Conservation (phyloP, 2,888 invertebrate species). For the Patella ulyssiponensis region DNA sequence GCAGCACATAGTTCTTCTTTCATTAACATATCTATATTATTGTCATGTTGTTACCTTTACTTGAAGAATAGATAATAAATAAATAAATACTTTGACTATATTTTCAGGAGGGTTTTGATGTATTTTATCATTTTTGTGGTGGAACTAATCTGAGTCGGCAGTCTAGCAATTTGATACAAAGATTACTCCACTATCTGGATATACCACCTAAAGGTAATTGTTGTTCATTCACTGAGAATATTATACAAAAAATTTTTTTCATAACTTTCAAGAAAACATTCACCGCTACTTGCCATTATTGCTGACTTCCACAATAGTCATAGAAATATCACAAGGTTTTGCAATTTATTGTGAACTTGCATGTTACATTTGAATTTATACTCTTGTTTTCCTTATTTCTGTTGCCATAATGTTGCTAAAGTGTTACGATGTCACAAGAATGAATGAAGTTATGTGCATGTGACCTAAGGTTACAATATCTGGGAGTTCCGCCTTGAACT, state of each 20-base stretch:
- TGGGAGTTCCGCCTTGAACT: too few species aligned
- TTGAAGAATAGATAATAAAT: too few species aligned
- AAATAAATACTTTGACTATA: not conserved
- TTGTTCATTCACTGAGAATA: not conserved
- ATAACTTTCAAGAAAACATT: constrained; percentile 6
- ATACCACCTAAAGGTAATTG: constrained; percentile 29
- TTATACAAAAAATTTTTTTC: not conserved
- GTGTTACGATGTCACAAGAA: too few species aligned
- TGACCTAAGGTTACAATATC: too few species aligned
- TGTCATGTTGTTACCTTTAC: too few species aligned
- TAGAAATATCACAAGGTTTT: constrained; percentile 1
- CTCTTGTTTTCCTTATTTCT: too few species aligned
- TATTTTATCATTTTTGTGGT: constrained; percentile 64
- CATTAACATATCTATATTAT: too few species aligned
- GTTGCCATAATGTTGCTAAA: too few species aligned
- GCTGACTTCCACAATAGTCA: constrained; percentile 1
- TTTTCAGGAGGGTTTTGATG: constrained; percentile 43
- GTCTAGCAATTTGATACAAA: constrained; percentile 36
- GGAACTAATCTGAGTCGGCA: constrained; percentile 47
- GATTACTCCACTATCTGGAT: constrained; percentile 42
- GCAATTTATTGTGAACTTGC: too few species aligned
- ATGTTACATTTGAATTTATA: too few species aligned
- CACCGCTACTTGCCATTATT: constrained; percentile 12
- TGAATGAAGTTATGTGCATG: too few species aligned
- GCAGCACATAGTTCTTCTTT: too few species aligned